Evolutionary conservation across 92 coral and sea anemone genomes (phyloP).

Genomic region (Actinernus sp.): DNA sequence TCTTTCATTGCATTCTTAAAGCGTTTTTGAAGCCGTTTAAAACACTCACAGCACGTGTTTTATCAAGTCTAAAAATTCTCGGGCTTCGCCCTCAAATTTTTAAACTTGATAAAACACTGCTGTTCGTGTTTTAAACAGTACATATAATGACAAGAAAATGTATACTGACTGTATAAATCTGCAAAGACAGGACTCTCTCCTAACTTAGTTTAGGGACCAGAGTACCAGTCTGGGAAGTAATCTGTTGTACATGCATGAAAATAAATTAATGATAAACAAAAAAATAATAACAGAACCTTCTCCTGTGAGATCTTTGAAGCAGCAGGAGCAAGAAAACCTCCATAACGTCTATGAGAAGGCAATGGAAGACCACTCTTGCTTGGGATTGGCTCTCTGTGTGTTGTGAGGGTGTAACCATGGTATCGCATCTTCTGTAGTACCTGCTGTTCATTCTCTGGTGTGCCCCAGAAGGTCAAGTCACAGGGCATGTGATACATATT

Average conservation of each 20-base stretch:
- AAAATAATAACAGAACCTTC: slow-evolving; percentile 19
- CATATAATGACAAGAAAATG: too few species aligned
- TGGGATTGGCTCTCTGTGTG: slow-evolving; percentile 41
- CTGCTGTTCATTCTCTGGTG: slow-evolving; percentile 64
- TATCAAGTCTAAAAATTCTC: too few species aligned
- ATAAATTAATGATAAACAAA: background rate
- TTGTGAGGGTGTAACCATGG: slow-evolving; percentile 55
- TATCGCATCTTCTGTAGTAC: slow-evolving; percentile 75
- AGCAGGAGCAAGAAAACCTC: slow-evolving; percentile 17
- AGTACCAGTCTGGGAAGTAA: too few species aligned
- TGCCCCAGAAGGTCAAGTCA: slow-evolving; percentile 86
- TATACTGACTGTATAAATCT: too few species aligned
- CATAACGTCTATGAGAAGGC: background rate
- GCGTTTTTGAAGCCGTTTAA: too few species aligned
- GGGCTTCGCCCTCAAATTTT: too few species aligned
- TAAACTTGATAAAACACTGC: too few species aligned
- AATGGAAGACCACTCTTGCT: slow-evolving; percentile 3
- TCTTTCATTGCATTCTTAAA: too few species aligned
- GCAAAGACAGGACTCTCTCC: too few species aligned
- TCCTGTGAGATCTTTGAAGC: slow-evolving; percentile 74
- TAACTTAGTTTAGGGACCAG: too few species aligned
- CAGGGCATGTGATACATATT: slow-evolving; percentile 85
- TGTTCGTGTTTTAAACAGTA: too few species aligned
- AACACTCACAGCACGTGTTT: too few species aligned
- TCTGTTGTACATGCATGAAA: background rate